Percentiles rank a stretch among this genome's conserved stretches.
Evolutionary conservation across 2,888 invertebrate genomes (phyloP).

Genomic region (Apantesis nais): DNA sequence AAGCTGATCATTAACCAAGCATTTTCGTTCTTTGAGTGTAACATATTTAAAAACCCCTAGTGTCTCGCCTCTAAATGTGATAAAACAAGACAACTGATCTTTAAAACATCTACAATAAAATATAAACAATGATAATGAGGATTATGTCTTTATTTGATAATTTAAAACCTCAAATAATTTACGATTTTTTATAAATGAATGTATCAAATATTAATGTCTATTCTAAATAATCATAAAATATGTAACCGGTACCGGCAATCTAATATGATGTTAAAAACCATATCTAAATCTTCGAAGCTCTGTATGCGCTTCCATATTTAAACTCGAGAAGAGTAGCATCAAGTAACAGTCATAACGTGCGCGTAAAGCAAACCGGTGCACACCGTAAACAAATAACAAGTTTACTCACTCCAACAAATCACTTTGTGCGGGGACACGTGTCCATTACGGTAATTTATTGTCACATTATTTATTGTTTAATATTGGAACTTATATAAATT

Average conservation of each 20-base stretch:
- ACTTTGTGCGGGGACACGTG: not conserved
- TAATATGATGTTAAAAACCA: not conserved
- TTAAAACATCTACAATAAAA: not conserved
- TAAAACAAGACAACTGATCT: not conserved
- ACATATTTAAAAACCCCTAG: not conserved
- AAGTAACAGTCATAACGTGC: constrained; percentile 44
- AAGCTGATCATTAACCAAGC: too few relatives aligned
- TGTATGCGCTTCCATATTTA: constrained; percentile 48
- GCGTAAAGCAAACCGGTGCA: constrained; percentile 14
- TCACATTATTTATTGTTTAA: not conserved
- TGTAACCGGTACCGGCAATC: too few relatives aligned
- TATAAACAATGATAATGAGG: too few relatives aligned
- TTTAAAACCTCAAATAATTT: too few relatives aligned
- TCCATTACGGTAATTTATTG: constrained; percentile 24
- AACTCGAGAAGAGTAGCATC: constrained; percentile 44
- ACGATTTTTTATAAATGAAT: too few relatives aligned
- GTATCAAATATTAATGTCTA: too few relatives aligned
- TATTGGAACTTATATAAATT: not conserved
- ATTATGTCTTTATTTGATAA: not conserved
- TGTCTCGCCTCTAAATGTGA: not conserved
- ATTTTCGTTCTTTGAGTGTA: not conserved
- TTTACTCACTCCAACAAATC: not conserved
- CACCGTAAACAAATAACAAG: not conserved
- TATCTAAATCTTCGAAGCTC: constrained; percentile 2
- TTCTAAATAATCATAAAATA: too few relatives aligned